A percentile compares a stretch with the other conserved stretches of the same genome.
Evolutionary conservation across 2,797 vertebrate genomes (phyloP).

Genomic region (Nannoperca australis): DNA sequence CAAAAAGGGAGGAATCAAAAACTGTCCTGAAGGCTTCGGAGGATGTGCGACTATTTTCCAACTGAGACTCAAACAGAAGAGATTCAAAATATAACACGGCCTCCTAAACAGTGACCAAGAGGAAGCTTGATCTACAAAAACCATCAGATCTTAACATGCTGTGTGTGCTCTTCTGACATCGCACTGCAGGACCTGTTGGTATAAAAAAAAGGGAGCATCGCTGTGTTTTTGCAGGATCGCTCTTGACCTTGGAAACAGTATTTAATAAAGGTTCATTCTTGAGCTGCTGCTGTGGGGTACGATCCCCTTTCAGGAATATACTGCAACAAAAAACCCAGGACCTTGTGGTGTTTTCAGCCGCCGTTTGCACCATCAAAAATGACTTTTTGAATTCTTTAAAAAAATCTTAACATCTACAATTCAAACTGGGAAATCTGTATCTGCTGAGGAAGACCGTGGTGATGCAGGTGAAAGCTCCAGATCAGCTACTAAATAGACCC

Average conservation of each 20-base stretch:
- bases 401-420: too few species aligned
- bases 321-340: neutral
- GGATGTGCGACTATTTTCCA: neutral
- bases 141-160: neutral
- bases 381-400: neutral
- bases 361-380: neutral
- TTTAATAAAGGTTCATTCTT: too few species aligned
- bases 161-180: too few species aligned
- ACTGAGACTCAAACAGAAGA: too few species aligned
- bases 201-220: too few species aligned
- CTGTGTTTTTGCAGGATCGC: too few species aligned
- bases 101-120: too few species aligned
- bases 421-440: neutral
- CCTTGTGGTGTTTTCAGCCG: neutral
- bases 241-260: too few species aligned
- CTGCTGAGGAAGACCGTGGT: neutral
- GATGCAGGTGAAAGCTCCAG: neutral
- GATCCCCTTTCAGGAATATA: too few species aligned
- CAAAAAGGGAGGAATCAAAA: neutral
- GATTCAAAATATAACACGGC: too few species aligned
- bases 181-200: neutral
- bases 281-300: too few species aligned
- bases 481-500: neutral
- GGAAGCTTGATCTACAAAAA: neutral
- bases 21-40: neutral